Percentiles rank a stretch among this genome's conserved stretches.
These are phyloP conservation scores for Lasioglossum baleicum DNA, from an alignment of 1,140 invertebrate genomes.

Conservation along the genomic window DNA sequence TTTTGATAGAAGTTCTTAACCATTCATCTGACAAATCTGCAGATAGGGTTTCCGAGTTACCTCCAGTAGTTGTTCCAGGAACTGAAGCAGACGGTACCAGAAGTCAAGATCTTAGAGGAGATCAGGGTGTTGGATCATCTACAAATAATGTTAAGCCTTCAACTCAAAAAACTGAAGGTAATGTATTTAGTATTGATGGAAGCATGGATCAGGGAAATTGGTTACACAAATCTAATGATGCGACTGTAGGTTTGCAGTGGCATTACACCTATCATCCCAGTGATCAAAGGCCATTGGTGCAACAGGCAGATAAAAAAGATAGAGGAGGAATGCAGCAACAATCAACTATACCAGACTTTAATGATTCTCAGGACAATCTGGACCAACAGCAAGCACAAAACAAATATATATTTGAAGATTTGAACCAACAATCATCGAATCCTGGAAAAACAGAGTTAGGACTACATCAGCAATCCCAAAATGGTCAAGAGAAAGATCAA, in stretches of 20 bases:
- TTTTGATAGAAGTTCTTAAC: too few relatives aligned
- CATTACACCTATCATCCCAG: conserved; percentile 60
- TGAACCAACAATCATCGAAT: not conserved
- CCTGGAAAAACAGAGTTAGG: not conserved
- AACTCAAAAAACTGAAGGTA: conserved; percentile 13
- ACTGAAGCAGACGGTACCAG: not conserved
- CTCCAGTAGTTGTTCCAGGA: conserved; percentile 17
- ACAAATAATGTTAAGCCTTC: not conserved
- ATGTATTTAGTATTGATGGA: conserved; percentile 18
- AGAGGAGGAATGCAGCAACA: conserved; percentile 17
- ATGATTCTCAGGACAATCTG: not conserved
- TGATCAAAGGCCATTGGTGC: conserved; percentile 51
- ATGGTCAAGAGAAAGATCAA: conserved; percentile 1
- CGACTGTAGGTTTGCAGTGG: conserved; percentile 59
- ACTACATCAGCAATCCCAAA: conserved; percentile 5
- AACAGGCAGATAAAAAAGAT: conserved; percentile 28
- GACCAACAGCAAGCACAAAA: conserved; percentile 22
- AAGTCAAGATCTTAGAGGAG: not conserved
- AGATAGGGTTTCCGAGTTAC: conserved; percentile 20
- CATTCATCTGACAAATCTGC: not conserved
- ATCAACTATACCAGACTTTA: conserved; percentile 12
- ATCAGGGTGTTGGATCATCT: not conserved
- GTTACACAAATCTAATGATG: conserved; percentile 57
- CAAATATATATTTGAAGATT: not conserved
- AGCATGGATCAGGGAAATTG: conserved; percentile 38